phyloP scores from a whole-genome alignment of 1,140 invertebrate genomes.

The Ceratitis capitata region DNA sequence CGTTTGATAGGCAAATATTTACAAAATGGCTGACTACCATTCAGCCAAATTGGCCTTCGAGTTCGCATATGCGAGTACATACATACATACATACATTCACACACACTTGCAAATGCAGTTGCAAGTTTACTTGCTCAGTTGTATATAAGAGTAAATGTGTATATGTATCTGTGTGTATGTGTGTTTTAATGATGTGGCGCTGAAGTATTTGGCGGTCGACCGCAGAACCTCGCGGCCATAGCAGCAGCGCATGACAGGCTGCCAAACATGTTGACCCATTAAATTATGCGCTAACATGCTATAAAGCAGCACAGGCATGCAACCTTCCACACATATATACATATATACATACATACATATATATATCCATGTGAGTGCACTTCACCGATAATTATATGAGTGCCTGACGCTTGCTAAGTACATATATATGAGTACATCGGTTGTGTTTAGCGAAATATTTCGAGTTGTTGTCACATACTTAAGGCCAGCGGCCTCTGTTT shows the following conservation, averaged over 20 bases:
- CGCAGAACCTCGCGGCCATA: constrained; percentile 2
- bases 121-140: no score
- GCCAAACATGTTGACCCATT: constrained; percentile 30
- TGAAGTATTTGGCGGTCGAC: neutral
- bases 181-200: neutral
- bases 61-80: no score
- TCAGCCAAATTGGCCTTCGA: neutral
- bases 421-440: neutral
- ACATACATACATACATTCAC: neutral
- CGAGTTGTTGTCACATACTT: neutral
- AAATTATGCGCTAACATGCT: neutral
- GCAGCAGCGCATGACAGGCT: neutral
- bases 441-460: neutral
- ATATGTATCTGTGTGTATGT: neutral
- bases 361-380: neutral
- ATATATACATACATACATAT: neutral
- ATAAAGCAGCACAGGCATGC: neutral
- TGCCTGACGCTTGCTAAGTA: no score
- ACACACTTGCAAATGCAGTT: no score
- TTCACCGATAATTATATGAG: neutral
- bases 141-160: neutral
- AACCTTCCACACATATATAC: neutral
- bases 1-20: neutral
- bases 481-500: neutral
- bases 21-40: neutral